Evolutionary conservation across 2,797 vertebrate species (phyloP).

Genomic region (Lateolabrax maculatus): DNA sequence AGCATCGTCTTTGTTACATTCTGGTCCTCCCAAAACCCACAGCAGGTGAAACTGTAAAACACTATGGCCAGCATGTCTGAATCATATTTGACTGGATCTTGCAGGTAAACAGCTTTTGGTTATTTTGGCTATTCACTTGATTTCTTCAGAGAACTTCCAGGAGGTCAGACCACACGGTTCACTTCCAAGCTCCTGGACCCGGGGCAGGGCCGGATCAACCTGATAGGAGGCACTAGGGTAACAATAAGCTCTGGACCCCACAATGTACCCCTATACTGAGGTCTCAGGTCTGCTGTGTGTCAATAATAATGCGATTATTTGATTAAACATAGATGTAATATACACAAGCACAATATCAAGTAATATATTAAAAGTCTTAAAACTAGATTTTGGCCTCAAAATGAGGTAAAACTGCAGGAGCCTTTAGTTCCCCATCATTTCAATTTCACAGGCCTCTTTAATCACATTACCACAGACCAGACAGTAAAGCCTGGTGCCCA

Average conservation of each 20-base stretch:
- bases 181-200: neutral
- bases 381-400: neutral
- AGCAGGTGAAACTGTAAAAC: neutral
- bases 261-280: too few species aligned
- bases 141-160: neutral
- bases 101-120: neutral
- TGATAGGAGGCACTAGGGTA: neutral
- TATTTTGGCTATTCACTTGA: neutral
- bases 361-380: too few species aligned
- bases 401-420: neutral
- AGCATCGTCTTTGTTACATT: constrained; percentile 28
- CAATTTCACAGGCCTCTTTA: too few species aligned
- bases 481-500: too few species aligned
- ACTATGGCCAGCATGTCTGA: neutral
- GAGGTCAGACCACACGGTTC: neutral
- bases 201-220: too few species aligned
- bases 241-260: neutral
- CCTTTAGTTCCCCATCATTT: neutral
- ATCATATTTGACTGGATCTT: neutral
- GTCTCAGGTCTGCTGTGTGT: neutral
- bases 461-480: too few species aligned
- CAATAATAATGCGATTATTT: neutral
- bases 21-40: neutral
- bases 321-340: neutral
- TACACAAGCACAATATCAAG: neutral